Conservation (phyloP, 1,140 invertebrate genomes). For the Heliconius himera region DNA sequence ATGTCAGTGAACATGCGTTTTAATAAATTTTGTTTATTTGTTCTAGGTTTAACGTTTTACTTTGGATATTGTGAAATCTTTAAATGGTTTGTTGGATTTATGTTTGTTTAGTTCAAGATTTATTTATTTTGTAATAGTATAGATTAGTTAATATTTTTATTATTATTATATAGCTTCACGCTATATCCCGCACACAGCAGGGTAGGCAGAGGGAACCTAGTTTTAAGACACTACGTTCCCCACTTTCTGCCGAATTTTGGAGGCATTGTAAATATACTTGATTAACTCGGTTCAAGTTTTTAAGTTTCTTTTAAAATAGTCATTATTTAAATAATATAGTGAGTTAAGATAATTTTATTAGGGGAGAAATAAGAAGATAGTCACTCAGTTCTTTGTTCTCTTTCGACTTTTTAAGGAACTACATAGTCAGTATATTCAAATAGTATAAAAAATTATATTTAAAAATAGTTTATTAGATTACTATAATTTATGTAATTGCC, state of each 20-base stretch:
- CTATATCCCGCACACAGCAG: too few relatives aligned
- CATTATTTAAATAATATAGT: neutral
- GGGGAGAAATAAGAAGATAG: neutral
- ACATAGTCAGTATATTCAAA: neutral
- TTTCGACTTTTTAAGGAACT: neutral
- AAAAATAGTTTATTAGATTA: neutral
- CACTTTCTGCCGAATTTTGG: too few relatives aligned
- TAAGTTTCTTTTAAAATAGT: neutral
- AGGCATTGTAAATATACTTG: too few relatives aligned
- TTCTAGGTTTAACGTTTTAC: conserved; percentile 28
- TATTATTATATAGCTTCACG: too few relatives aligned
- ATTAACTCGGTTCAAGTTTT: too few relatives aligned
- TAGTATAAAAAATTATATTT: neutral
- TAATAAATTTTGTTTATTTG: conserved; percentile 49
- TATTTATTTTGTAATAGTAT: neutral
- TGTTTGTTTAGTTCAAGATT: neutral
- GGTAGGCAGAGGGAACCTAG: too few relatives aligned
- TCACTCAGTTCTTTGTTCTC: neutral
- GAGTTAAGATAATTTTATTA: neutral
- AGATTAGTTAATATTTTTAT: too few relatives aligned
- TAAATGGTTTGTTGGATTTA: conserved; percentile 11
- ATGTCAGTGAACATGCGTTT: conserved; percentile 34
- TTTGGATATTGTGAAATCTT: conserved; percentile 21
- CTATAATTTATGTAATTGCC: neutral
- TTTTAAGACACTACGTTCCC: too few relatives aligned